Conservation (phyloP, 2,113 vertebrate species). For the Nycticorax nycticorax region DNA sequence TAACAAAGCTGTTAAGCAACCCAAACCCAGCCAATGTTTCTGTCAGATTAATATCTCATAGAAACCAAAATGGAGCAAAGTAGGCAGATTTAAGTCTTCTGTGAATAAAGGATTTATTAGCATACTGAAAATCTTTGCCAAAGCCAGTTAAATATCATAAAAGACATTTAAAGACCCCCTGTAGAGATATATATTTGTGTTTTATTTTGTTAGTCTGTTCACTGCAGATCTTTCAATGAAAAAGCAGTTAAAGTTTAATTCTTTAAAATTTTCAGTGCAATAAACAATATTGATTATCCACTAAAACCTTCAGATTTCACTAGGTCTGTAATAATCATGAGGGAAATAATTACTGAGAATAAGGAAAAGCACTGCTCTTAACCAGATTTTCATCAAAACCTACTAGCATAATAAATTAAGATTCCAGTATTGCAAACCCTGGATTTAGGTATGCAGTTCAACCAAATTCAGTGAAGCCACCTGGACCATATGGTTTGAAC, state of each 20-base stretch:
- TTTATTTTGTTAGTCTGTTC: conserved; percentile 67
- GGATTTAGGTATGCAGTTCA: neutral
- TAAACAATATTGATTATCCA: conserved; percentile 69
- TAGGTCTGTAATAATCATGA: conserved; percentile 42
- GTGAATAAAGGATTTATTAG: conserved; percentile 70
- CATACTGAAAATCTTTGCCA: conserved; percentile 58
- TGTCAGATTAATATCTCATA: conserved; percentile 62
- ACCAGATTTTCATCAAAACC: conserved; percentile 36
- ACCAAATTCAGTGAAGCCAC: conserved; percentile 30
- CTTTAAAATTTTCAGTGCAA: conserved; percentile 64
- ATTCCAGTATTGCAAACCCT: conserved; percentile 7
- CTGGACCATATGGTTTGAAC: conserved; percentile 5
- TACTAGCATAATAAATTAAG: conserved; percentile 6
- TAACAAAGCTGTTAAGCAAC: conserved; percentile 62
- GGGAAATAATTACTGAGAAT: conserved; percentile 50
- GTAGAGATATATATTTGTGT: conserved; percentile 57
- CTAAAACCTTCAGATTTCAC: conserved; percentile 66
- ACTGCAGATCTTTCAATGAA: conserved; percentile 37
- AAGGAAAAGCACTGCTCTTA: conserved; percentile 15
- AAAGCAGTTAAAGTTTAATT: conserved; percentile 66
- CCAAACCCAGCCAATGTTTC: conserved; percentile 43
- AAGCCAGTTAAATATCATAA: conserved; percentile 66
- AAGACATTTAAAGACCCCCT: conserved; percentile 51
- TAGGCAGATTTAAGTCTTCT: conserved; percentile 67
- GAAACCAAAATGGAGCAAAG: conserved; percentile 66